phyloP scores from a whole-genome alignment of 2,797 vertebrate genomes.

The Sebastes kiyomatsui region DNA sequence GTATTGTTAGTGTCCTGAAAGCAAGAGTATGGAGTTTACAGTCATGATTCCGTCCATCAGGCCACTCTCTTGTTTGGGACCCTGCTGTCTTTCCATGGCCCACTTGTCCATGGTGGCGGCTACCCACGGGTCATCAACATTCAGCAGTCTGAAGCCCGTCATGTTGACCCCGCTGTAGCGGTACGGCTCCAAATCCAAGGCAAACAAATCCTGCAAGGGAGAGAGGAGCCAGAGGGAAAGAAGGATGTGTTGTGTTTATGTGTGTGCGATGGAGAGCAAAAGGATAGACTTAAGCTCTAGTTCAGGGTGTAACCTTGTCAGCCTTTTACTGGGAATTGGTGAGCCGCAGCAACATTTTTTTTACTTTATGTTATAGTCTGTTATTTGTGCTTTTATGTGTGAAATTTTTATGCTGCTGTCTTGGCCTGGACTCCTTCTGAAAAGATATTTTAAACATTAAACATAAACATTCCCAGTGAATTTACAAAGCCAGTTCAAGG shows the following conservation, averaged over 20 bases:
- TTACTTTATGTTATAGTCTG: not conserved
- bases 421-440: not conserved
- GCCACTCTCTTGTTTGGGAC: slow-evolving; percentile 89
- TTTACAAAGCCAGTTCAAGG: not conserved
- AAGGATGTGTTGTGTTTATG: not conserved
- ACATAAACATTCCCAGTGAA: not conserved
- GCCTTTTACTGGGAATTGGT: not conserved
- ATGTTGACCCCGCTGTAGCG: slow-evolving; percentile 96
- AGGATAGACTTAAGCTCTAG: not conserved
- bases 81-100: slow-evolving; percentile 91
- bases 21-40: slow-evolving; percentile 75
- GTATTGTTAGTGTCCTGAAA: not conserved
- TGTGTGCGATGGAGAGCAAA: not conserved
- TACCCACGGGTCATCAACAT: slow-evolving; percentile 88
- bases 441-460: not conserved
- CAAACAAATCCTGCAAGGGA: slow-evolving; percentile 89
- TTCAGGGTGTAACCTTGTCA: not conserved
- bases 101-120: slow-evolving; percentile 90
- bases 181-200: slow-evolving; percentile 93
- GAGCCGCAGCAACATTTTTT: not conserved
- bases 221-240: not conserved
- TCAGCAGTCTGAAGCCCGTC: slow-evolving; percentile 94
- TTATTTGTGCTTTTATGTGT: not conserved
- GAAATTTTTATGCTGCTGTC: not conserved
- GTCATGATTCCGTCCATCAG: slow-evolving; percentile 94